Evolutionary conservation across 2,113 vertebrate species (phyloP), one percentile per base, ranked within the genome.

Genomic region (Zosterops pallidus): DNA sequence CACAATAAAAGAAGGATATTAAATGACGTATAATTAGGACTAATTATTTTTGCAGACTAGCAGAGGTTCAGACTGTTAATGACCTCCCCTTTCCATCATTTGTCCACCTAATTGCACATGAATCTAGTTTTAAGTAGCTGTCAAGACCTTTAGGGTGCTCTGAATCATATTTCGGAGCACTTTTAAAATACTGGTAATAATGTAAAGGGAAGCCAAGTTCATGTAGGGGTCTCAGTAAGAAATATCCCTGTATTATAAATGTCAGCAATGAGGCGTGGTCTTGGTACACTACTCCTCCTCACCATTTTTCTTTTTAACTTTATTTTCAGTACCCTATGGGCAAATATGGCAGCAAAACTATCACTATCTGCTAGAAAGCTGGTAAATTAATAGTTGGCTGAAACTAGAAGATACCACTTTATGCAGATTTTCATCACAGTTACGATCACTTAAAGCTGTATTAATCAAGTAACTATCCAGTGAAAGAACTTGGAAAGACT

Each of bases 31-130:
- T 23, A 83, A 90, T 81, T 86, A 70, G 47, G 33, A 78, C 25
- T 85, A 75, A 63, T 65, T 76, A 65, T 82, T 92, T 87, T 69
- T 89, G 74, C 57, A 82, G 46, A 56, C 17, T 71, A 47, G 14
- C 65, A 86, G 56, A 82, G 17, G 28, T 71, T 86, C 26, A 78
- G 28, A 42, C 16, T 60, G 21, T 52, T 89, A 78, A 72, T 49
- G 25, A 72, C 37, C 71, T 64, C 29, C 26, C 29, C 15, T 64
- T 18, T 63, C 19, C 29, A 22, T 46, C 7, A 39, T 64, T 92
- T 79, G 56, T 69, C 44, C 46, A 37, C 44, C 31, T 49, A 47
- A 9, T 57, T 85, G 35, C 16, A 69, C 22, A n/a, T 46, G 6
- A 69, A 53, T 84, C 10, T 67, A 78, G 11, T 53, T 60, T 44